Percentiles rank a stretch among this genome's conserved stretches.
These are phyloP conservation scores for Microcebus tavaratra DNA, from an alignment of 2,113 vertebrate species.

Conservation along the genomic window DNA sequence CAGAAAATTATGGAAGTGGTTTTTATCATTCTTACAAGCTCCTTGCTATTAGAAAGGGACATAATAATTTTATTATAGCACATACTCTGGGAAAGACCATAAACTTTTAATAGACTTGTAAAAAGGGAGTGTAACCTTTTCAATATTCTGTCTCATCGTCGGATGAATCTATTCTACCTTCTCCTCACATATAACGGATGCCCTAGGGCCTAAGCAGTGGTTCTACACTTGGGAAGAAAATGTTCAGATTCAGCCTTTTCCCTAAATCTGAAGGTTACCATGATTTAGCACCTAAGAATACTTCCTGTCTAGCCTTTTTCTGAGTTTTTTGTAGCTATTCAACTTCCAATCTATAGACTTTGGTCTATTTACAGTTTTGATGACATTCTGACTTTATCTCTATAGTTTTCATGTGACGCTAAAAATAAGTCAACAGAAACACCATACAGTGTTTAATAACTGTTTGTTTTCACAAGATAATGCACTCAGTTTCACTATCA, in stretches of 20 bases:
- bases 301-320: neutral
- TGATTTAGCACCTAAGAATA: neutral
- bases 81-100: conserved; percentile 71
- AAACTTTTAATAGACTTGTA: conserved; percentile 78
- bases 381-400: neutral
- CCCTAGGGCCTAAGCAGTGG: neutral
- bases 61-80: conserved; percentile 75
- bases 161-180: conserved; percentile 27
- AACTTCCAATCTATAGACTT: neutral
- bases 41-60: conserved; percentile 65
- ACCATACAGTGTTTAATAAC: neutral
- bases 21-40: conserved; percentile 51
- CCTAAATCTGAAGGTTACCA: conserved; percentile 31
- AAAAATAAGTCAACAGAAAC: neutral
- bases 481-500: neutral
- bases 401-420: neutral
- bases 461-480: neutral
- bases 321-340: neutral
- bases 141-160: conserved; percentile 52
- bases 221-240: neutral
- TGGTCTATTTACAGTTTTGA: neutral
- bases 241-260: neutral
- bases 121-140: conserved; percentile 75
- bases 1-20: neutral
- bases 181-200: neutral